Evolutionary conservation across 2,113 vertebrate genomes (phyloP).

Genomic region (Agapornis roseicollis): DNA sequence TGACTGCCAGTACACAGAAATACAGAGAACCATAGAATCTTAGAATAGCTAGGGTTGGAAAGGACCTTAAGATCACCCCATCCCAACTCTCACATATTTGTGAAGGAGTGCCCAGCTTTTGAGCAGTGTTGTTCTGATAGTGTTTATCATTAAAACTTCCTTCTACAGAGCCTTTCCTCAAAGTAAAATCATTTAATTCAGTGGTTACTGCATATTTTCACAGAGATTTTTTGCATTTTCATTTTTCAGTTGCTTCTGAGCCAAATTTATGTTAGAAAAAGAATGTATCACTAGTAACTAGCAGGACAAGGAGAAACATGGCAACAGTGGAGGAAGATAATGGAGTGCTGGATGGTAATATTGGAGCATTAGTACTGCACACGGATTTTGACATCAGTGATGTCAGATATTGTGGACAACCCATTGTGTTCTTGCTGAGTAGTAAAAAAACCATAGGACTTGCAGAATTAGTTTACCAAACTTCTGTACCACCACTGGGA

Average conservation of each 20-base stretch:
- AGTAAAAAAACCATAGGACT: background rate
- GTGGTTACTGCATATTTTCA: background rate
- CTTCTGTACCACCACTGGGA: background rate
- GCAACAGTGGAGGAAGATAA: background rate
- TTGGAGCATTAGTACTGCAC: background rate
- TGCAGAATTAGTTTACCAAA: constrained; percentile 38
- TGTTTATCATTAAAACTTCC: background rate
- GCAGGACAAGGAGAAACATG: background rate
- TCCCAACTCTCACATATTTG: background rate
- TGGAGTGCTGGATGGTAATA: background rate
- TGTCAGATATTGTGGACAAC: background rate
- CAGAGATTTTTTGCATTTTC: background rate
- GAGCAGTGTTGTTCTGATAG: background rate
- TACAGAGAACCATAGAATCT: background rate
- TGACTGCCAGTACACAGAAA: background rate
- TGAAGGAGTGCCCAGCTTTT: background rate
- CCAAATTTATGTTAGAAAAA: background rate
- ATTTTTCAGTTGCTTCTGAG: background rate
- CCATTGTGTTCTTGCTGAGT: background rate
- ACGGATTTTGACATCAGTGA: background rate
- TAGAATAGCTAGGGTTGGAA: background rate
- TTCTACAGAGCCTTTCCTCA: background rate
- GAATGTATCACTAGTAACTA: background rate
- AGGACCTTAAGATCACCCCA: background rate
- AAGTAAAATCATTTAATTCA: background rate